These are phyloP conservation scores for Wasmannia auropunctata DNA, from an alignment of 1,140 invertebrate species.

Conservation along the genomic window DNA sequence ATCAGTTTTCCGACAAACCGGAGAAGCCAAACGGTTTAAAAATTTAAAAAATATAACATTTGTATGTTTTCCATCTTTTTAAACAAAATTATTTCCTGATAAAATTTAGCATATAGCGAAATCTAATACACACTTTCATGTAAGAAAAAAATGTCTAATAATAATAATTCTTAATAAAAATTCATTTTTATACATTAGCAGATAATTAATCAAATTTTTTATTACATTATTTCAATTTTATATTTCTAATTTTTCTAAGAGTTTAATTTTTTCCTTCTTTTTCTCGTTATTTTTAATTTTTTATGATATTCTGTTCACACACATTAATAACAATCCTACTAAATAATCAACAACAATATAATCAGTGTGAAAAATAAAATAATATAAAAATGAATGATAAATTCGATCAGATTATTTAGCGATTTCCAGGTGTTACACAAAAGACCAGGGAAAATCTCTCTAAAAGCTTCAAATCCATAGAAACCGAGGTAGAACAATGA, in stretches of 20 bases:
- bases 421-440: background rate
- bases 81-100: background rate
- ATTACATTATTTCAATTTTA: too few relatives aligned
- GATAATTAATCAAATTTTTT: background rate
- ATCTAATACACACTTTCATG: background rate
- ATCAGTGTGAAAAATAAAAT: background rate
- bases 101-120: background rate
- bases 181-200: background rate
- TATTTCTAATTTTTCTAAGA: background rate
- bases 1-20: background rate
- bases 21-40: background rate
- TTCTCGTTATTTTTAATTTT: background rate
- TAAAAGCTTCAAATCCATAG: slow-evolving; percentile 62
- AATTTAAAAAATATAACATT: background rate
- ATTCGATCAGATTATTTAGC: background rate
- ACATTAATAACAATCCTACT: background rate
- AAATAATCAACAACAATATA: background rate
- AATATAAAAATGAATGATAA: background rate
- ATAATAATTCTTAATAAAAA: background rate
- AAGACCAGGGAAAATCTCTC: slow-evolving; percentile 8
- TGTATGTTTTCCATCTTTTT: background rate
- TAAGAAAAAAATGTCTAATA: background rate
- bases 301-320: background rate
- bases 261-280: background rate
- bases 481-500: slow-evolving; percentile 67